Conservation (phyloP, 2,888 invertebrate species). For the Lucinisca nassula region DNA sequence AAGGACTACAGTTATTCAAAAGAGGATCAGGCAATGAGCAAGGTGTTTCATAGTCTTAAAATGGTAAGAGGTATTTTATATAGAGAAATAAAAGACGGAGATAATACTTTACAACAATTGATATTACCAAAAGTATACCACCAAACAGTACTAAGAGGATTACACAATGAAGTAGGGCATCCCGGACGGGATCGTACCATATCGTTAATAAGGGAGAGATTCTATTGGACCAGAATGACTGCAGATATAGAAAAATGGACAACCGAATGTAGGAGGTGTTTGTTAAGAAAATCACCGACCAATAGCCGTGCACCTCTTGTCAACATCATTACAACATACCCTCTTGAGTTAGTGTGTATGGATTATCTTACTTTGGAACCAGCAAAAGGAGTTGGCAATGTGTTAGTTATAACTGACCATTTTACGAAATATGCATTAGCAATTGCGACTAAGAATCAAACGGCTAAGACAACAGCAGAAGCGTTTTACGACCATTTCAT, state of each 20-base stretch:
- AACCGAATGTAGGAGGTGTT: neutral
- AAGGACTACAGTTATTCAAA: neutral
- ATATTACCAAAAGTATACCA: neutral
- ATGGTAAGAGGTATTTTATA: conserved; percentile 2
- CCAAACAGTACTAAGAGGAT: neutral
- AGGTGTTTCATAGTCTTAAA: neutral
- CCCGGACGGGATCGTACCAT: conserved; percentile 7
- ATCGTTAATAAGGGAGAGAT: conserved; percentile 12
- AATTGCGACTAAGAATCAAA: conserved; percentile 13
- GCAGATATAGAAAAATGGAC: conserved; percentile 9
- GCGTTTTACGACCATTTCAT: neutral
- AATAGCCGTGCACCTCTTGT: too few species aligned
- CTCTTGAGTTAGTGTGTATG: conserved; percentile 20
- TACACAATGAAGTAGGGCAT: conserved; percentile 17
- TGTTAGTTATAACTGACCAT: neutral
- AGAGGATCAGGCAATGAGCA: neutral
- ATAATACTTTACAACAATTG: neutral
- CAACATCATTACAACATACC: conserved; percentile 15
- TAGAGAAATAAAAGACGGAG: neutral
- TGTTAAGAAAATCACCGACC: neutral
- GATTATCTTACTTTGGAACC: conserved; percentile 42
- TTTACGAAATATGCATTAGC: neutral
- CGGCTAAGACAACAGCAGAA: conserved; percentile 12
- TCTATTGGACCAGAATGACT: conserved; percentile 31
- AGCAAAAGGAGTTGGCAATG: conserved; percentile 14